Conservation (phyloP, 2,888 invertebrate genomes). For the Drosophila buzzatii region DNA sequence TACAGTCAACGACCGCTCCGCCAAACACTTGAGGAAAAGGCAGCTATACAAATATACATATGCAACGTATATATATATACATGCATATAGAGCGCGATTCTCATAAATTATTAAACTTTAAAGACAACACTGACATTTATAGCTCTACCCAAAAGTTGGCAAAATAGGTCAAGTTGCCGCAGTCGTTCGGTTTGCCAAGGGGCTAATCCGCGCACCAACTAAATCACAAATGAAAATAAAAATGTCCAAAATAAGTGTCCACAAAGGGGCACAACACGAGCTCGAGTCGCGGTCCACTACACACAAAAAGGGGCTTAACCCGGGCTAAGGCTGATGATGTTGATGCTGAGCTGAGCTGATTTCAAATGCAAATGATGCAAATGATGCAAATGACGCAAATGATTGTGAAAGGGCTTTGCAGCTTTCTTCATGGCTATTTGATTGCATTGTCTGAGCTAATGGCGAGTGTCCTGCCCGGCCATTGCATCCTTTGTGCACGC, state of each 20-base stretch:
- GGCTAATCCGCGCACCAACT: conserved; percentile 71
- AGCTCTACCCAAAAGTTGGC: conserved; percentile 70
- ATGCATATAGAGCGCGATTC: conserved; percentile 21
- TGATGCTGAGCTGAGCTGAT: conserved; percentile 66
- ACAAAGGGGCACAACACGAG: conserved; percentile 65
- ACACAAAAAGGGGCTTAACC: conserved; percentile 20
- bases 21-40: conserved; percentile 30
- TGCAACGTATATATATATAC: conserved; percentile 13
- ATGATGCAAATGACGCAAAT: conserved; percentile 19
- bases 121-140: conserved; percentile 78
- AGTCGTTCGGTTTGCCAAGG: conserved; percentile 37
- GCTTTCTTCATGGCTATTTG: conserved; percentile 72
- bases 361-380: conserved; percentile 71
- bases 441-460: conserved; percentile 73
- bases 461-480: conserved; percentile 61
- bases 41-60: conserved; percentile 21
- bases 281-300: conserved; percentile 28
- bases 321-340: conserved; percentile 13
- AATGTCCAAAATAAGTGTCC: conserved; percentile 76
- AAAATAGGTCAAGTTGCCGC: conserved; percentile 77
- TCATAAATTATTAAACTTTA: conserved; percentile 77
- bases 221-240: conserved; percentile 81
- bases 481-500: conserved; percentile 67
- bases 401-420: conserved; percentile 17
- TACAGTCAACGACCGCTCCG: conserved; percentile 51